A percentile compares a stretch with the other conserved stretches of the same genome.
Conservation (phyloP, 2,113 vertebrate species). For the Pangasianodon gigas region DNA sequence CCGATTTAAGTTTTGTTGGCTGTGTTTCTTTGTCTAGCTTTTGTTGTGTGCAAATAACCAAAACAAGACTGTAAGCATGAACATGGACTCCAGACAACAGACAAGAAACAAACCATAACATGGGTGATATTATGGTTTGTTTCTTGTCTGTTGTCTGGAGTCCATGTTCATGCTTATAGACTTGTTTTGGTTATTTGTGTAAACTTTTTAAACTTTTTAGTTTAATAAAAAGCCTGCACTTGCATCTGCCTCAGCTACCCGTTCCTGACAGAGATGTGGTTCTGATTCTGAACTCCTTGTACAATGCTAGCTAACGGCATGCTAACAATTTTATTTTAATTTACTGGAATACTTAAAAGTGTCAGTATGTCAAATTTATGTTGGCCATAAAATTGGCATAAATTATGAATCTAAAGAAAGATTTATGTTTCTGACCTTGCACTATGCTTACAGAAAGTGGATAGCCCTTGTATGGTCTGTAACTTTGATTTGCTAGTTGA, state of each 20-base stretch:
- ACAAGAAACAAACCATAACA: too few relatives aligned
- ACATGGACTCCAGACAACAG: too few relatives aligned
- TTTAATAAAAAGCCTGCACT: not conserved
- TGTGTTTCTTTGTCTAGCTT: too few relatives aligned
- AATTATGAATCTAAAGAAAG: not conserved
- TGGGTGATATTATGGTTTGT: not conserved
- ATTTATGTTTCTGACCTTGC: too few relatives aligned
- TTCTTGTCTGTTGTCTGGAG: not conserved
- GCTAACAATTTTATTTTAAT: not conserved
- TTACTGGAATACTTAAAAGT: not conserved
- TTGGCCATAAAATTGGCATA: too few relatives aligned
- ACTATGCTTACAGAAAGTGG: too few relatives aligned
- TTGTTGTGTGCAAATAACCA: too few relatives aligned
- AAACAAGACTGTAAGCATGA: too few relatives aligned
- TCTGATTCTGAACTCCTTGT: not conserved
- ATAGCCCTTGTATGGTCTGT: not conserved
- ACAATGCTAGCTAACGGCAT: not conserved
- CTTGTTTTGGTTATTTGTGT: not conserved
- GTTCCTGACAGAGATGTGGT: not conserved
- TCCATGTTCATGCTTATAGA: not conserved
- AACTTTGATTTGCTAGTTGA: too few relatives aligned
- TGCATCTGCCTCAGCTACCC: not conserved
- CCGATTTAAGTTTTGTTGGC: too few relatives aligned
- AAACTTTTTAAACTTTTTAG: too few relatives aligned
- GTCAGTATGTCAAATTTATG: not conserved